phyloP scores from a whole-genome alignment of 2,797 vertebrate species.

The Diplodus puntazzo region DNA sequence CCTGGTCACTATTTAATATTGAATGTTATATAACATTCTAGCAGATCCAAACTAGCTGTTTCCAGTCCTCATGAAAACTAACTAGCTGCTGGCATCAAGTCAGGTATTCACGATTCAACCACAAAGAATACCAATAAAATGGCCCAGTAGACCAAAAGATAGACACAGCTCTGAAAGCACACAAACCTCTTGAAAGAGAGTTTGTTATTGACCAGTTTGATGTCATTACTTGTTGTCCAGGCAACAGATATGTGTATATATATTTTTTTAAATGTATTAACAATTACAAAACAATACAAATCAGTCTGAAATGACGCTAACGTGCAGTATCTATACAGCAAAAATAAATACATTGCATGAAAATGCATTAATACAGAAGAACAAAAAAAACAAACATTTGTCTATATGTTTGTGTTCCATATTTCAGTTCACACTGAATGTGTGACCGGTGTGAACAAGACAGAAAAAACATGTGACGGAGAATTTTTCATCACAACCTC shows the following conservation, averaged over 20 bases:
- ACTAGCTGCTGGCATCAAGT: background rate
- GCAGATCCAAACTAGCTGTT: background rate
- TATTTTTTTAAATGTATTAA: background rate
- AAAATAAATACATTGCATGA: background rate
- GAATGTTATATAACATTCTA: background rate
- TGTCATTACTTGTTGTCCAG: too few relatives aligned
- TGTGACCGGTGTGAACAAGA: background rate
- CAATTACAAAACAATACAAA: background rate
- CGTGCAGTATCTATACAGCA: background rate
- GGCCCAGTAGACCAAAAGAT: too few relatives aligned
- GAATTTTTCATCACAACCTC: background rate
- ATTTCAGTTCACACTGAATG: background rate
- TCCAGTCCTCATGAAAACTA: background rate
- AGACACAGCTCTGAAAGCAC: too few relatives aligned
- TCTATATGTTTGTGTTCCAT: background rate
- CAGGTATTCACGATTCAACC: background rate
- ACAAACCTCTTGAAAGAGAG: too few relatives aligned
- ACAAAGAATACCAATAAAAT: too few relatives aligned
- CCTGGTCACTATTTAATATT: background rate
- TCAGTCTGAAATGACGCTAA: background rate
- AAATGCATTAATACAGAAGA: background rate
- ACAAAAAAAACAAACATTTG: background rate
- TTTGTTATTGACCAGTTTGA: too few relatives aligned
- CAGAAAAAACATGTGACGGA: background rate
- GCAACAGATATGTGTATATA: too few relatives aligned